Evolutionary conservation across 2,113 vertebrate species (phyloP).

Genomic region (Epinephelus moara): DNA sequence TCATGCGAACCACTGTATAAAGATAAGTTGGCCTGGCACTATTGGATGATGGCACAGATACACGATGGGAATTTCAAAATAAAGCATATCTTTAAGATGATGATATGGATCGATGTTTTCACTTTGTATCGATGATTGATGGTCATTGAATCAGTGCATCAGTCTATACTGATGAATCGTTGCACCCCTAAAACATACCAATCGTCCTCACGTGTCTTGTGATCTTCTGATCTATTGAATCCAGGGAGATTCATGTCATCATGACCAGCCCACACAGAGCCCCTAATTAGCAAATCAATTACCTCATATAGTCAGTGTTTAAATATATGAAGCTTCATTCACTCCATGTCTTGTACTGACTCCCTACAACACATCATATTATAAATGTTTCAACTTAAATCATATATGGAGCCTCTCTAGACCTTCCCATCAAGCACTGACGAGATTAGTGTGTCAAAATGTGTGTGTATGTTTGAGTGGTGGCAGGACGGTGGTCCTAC

Average conservation of each 20-base stretch:
- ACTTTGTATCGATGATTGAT: no score
- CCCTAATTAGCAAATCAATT: neutral
- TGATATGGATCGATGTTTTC: no score
- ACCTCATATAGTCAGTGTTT: neutral
- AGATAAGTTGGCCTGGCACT: no score
- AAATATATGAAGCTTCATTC: neutral
- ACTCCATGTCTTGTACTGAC: neutral
- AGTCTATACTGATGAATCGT: no score
- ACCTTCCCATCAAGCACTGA: slow-evolving; percentile 22
- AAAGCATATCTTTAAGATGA: no score
- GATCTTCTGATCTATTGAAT: slow-evolving; percentile 9
- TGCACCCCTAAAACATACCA: no score
- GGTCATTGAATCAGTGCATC: no score
- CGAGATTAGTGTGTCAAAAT: slow-evolving; percentile 32
- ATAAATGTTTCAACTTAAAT: neutral
- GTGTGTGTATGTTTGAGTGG: slow-evolving; percentile 30
- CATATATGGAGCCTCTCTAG: neutral
- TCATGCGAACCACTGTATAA: no score
- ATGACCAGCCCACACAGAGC: neutral
- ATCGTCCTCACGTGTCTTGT: neutral
- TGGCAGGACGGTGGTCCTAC: slow-evolving; percentile 25
- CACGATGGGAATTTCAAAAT: no score
- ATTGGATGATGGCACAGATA: no score
- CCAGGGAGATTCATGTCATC: slow-evolving; percentile 5
- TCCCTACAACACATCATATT: neutral